Evolutionary conservation across 35 echinoderm and acorn worm genomes (phyloP), one percentile per base, ranked within the genome.

Genomic region (Apostichopus californicus): DNA sequence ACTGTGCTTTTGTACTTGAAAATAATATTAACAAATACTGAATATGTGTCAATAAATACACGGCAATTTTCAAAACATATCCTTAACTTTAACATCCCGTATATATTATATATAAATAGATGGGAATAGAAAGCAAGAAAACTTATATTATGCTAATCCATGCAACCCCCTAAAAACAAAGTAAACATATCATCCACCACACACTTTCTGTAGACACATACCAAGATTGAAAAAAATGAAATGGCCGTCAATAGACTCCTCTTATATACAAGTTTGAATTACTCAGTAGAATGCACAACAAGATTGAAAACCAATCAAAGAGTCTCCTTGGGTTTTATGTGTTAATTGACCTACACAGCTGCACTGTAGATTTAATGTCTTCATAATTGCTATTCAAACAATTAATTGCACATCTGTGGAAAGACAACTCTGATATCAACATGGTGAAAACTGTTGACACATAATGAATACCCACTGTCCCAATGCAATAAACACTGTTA

Each of bases 281-380:
- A 68, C 18, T 13, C 80, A 46, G 55, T 53, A 83, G 80, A 83
- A 83, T 83, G 80, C 80, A 83, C 80, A 83, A 53, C 80, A 83
- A 8, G 25, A 83, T 53, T 54, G 80, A 83, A 83, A 83, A 55
- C 18, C 52, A n/a, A 83, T 53, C 26, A 83, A 83, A 83, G 46
- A n/a, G n/a, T 68, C 18, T 68, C 18, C 64, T 68, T 68, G 64
- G 18, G 64, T 54, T 83, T 83, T 83, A 8, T 83, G 80, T 6
- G 8, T 55, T 83, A 6, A 34, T 25, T 83, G 55, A 83, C 80
- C 80, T 83, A 83, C 80, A 83, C 80, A 83, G 80, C 80, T 83
- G 34, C 18, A 83, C 80, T 68, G 11, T 68, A 68, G 11, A 14
- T 68, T 68, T 14, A 68, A 18, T 68, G 64, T 14, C 64, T 11